Base-by-base conservation (phyloP, 2,113 vertebrate genomes). In the Rostratula benghalensis region DNA sequence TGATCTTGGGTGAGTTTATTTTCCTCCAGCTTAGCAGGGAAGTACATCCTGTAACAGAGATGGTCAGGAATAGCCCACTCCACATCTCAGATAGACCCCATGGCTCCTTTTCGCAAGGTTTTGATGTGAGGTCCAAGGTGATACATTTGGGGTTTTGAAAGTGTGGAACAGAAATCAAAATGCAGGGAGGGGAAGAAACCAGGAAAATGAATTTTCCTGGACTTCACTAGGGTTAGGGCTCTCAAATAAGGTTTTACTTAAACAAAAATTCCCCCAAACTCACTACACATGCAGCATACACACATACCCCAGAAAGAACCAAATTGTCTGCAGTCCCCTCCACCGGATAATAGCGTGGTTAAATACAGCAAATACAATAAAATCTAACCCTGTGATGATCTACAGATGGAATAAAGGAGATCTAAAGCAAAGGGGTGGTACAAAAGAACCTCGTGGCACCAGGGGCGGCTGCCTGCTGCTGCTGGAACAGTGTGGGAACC, bases 401-500 rank as follows among this genome's bases (percentile, higher is more conserved):
- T 65, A 64, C 54, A 78, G 73, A 35, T 60, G 83, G 73, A 18
- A 48, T 64, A 45, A 60, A 54, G 57, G 63, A 67, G 43, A 59
- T 54, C 30, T 33, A 64, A 69, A 95, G 43, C 1, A 0, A 59
- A 41, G 12, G 30, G 50, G 17, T 25, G 89, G 31, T 8, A 80
- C 25, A 54, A 87, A 78, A 50, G 37, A 24, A 68, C 60, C 30
- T 35, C 0, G 2, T 35, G 51, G 37, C 54, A 82, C 24, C 1
- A 27, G 25, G 70, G n/a, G 37, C 10, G 77, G 45, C 57, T 35
- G 68, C 59, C 35, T 63, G 54, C 41, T 61, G 60, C 41, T 74
- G 54, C 68, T 7, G 2, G 65, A 60, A 43, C 3, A 0, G 43
- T 0, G 3, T 30, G 43, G 67, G 41, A 74, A 41, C 6, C 1